These are phyloP conservation scores for Okapia johnstoni DNA, from an alignment of 2,113 vertebrate genomes.

Conservation along the genomic window DNA sequence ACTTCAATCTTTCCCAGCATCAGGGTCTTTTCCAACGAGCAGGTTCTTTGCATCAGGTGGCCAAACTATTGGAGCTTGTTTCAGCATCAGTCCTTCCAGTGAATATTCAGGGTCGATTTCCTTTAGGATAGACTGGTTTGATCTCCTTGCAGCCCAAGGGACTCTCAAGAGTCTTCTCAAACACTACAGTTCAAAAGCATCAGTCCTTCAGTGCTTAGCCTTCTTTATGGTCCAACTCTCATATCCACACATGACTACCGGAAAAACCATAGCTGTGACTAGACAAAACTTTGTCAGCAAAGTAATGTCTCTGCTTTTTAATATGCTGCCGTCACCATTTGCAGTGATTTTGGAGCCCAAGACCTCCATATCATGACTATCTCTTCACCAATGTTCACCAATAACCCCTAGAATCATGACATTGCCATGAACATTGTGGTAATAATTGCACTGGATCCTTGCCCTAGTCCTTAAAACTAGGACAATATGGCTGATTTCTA, in stretches of 20 bases:
- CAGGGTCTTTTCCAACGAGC: background rate
- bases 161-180: background rate
- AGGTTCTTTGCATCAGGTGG: background rate
- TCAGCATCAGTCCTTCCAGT: background rate
- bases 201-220: rapidly evolving
- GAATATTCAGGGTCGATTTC: background rate
- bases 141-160: background rate
- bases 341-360: background rate
- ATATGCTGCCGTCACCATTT: background rate
- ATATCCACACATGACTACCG: background rate
- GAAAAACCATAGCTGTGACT: background rate
- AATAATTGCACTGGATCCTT: background rate
- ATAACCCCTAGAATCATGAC: background rate
- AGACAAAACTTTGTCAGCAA: background rate
- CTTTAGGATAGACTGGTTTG: background rate
- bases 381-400: background rate
- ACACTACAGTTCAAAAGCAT: background rate
- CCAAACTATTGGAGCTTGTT: background rate
- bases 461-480: background rate
- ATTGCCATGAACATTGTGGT: background rate
- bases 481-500: background rate
- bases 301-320: background rate
- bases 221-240: background rate
- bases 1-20: background rate
- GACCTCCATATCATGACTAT: background rate